phyloP scores from a whole-genome alignment of 1,140 invertebrate species.

The Drosophila tsacasi region DNA sequence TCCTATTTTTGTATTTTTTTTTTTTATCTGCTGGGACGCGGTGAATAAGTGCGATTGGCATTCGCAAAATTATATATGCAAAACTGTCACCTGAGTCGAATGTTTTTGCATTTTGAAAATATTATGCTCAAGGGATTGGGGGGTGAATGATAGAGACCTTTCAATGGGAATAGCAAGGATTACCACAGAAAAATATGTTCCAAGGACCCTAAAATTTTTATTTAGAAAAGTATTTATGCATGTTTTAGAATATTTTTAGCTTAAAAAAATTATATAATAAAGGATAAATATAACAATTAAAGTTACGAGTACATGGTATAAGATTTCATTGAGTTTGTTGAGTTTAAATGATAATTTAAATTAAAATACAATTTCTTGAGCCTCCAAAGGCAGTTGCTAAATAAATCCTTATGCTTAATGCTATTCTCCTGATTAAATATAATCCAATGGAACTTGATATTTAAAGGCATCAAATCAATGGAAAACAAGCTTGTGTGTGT shows the following conservation, averaged over 20 bases:
- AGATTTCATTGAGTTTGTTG: neutral
- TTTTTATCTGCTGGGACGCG: conserved; percentile 20
- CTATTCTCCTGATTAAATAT: no score
- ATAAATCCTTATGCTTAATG: neutral
- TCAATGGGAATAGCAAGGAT: conserved; percentile 1
- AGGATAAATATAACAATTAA: no score
- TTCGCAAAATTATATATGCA: conserved; percentile 38
- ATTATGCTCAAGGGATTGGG: conserved; percentile 27
- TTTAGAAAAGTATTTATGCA: no score
- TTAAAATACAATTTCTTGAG: neutral
- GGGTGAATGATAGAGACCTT: neutral
- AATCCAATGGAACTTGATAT: no score
- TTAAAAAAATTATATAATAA: no score
- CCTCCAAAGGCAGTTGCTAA: no score
- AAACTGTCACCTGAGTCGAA: conserved; percentile 47
- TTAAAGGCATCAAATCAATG: neutral
- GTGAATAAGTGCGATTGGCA: conserved; percentile 46
- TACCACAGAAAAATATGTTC: neutral
- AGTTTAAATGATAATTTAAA: neutral
- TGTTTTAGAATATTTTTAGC: no score
- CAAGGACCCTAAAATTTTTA: neutral
- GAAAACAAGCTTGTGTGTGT: neutral
- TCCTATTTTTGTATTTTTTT: no score
- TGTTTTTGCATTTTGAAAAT: conserved; percentile 45
- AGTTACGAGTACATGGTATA: no score